Base-by-base conservation (phyloP, 2,888 invertebrate species). In the Orthosia gracilis region DNA sequence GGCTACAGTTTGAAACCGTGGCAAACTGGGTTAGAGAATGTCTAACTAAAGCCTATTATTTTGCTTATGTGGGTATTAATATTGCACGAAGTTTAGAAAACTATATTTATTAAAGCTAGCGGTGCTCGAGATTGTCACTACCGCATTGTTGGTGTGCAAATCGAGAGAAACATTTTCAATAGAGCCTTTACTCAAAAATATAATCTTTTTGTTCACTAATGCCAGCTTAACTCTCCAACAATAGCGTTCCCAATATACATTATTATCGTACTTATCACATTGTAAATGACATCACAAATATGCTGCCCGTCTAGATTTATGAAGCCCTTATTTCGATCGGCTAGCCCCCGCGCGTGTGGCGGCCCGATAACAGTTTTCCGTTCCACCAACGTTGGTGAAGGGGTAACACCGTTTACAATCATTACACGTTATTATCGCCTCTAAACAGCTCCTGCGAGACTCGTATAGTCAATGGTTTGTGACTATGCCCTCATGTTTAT, bases 351-450 rank as follows among this genome's bases (percentile, higher is more conserved):
- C 91, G 94, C 94, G 94, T 96, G 96, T 90, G 90, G 84, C 87
- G 82, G 83, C 83, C 90, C 92, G 96, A 96, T 96, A 96, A 95
- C 94, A 92, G 92, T 91, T 90, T 89, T 86, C 90, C 93, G 92
- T 92, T 91, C 90, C 90, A 87, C 85, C 87, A 85, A 82, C 72
- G 81, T 72, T 82, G 77, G 84, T 80, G 82, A 85, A 85, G 85
- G 86, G 90, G 90, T 93, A 89, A 88, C 85, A 85, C 85, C 89
- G 91, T 92, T 94, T 93, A 94, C 92, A 92, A 94, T 94, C 94
- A 95, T 95, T 95, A 94, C 92, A 88, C 91, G 92, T 93, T 93
- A 95, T 95, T 95, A 96, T 95, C 96, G 92, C 88, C 90, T 88
- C 91, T 94, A 94, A 94, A 94, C 94, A 94, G 91, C 92, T 91